Evolutionary conservation across 2,797 vertebrate genomes (phyloP), one percentile per base, ranked within the genome.

Genomic region (Podarcis lilfordi): DNA sequence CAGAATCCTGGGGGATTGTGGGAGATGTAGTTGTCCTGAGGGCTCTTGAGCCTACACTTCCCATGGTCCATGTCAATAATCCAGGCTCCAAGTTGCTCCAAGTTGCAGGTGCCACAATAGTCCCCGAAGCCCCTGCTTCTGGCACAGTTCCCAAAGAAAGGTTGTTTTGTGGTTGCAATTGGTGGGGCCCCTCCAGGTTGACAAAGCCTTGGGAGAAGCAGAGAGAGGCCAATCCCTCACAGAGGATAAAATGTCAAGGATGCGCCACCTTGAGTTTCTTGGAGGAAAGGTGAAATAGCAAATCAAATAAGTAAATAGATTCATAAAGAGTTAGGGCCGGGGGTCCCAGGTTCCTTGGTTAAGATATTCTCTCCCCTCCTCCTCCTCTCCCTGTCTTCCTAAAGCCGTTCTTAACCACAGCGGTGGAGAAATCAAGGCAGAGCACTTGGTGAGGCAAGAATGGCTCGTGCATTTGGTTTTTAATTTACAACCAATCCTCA

Each of bases 401-500:
- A 76, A 35, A 76, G 25, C 61, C 4, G 1, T n/a, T 61, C 59
- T 21, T 77, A 21, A 40, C 27, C 13, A 29, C 86, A 69, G 0
- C 27, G 32, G 29, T 40, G 40, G 43, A 37, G 80, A 23, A 27
- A 72, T 8, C 2, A n/a, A 35, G 10, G 68, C n/a, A 40, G 43
- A 61, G 32, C 17, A 11, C 29, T 68, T 23, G 25, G 8, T 55
- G 23, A 55, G 3, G n/a, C 74, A 15, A 29, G 3, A 5, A 8
- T 45, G 69, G 85, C 78, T 17, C 9, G 13, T 10, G 23, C 4
- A 13, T 61, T 59, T 35, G 50, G 45, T 45, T 64, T 81, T 69
- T 81, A 82, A 83, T 88, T 77, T 78, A 69, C 25, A 37, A 32
- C 74, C 35, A 76, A 37, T 77, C 59, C 86, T 40, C 32, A 19